These are phyloP conservation scores for Xiphophorus couchianus DNA, from an alignment of 2,113 vertebrate genomes.

Conservation along the genomic window DNA sequence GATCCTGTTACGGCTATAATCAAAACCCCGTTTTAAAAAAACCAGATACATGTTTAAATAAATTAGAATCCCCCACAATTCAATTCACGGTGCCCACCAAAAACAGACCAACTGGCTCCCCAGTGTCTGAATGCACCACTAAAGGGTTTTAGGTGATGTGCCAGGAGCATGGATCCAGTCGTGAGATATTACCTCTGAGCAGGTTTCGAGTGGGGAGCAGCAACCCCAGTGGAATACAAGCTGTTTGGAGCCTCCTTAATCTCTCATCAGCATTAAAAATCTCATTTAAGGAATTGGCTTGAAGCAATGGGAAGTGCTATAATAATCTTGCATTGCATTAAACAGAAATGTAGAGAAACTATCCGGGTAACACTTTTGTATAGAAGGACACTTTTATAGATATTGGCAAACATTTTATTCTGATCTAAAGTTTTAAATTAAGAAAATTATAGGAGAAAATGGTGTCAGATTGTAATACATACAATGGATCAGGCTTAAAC, in stretches of 20 bases:
- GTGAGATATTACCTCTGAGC: constrained; percentile 64
- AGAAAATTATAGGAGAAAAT: neutral
- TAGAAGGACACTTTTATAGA: neutral
- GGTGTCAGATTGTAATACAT: constrained; percentile 1
- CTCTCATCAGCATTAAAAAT: constrained; percentile 57
- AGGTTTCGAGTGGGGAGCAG: constrained; percentile 26
- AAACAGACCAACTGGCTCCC: constrained; percentile 26
- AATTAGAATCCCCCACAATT: constrained; percentile 37
- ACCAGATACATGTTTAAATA: constrained; percentile 9
- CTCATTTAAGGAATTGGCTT: constrained; percentile 41
- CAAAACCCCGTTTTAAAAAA: constrained; percentile 12
- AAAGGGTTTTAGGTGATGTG: constrained; percentile 23
- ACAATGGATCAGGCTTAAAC: constrained; percentile 3
- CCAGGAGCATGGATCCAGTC: constrained; percentile 32
- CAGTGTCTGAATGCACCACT: constrained; percentile 18
- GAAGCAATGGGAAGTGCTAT: constrained; percentile 20
- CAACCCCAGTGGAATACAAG: constrained; percentile 32
- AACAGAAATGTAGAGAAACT: constrained; percentile 18
- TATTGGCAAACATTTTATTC: neutral
- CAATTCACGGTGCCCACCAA: constrained; percentile 27
- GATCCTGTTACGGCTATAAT: neutral
- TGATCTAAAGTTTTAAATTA: neutral
- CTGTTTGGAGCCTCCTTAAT: constrained; percentile 54
- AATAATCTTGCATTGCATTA: constrained; percentile 28
- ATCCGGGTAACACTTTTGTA: neutral